Percentiles rank a stretch among this genome's conserved stretches.
phyloP scores from a whole-genome alignment of 2,113 vertebrate species.

The Potamarius usumacintae region DNA sequence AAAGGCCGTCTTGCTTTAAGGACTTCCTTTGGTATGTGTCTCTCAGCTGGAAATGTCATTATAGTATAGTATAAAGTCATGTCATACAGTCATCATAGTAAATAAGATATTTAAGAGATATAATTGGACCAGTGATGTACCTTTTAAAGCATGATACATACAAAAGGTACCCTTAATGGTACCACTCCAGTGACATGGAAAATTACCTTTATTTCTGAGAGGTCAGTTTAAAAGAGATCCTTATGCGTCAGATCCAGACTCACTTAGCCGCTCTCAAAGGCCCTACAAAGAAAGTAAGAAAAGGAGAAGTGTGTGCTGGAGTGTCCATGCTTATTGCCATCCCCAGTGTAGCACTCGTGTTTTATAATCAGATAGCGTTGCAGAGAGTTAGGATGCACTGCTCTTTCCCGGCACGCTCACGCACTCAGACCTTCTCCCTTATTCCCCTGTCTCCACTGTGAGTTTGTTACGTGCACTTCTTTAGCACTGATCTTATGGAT shows the following conservation, averaged over 20 bases:
- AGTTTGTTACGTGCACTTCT: slow-evolving; percentile 1
- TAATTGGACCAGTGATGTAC: background rate
- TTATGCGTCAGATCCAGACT: background rate
- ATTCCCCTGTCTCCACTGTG: background rate
- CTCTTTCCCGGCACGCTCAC: slow-evolving; percentile 11
- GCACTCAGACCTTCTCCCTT: background rate
- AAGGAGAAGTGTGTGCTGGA: background rate
- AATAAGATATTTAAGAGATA: background rate
- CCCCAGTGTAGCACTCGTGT: slow-evolving; percentile 58
- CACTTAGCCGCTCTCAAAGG: too few species aligned
- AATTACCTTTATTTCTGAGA: background rate
- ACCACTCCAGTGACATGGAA: background rate
- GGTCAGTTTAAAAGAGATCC: background rate
- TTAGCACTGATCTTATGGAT: slow-evolving; percentile 6
- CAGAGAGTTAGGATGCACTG: slow-evolving; percentile 41
- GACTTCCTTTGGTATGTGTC: background rate
- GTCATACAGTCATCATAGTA: background rate
- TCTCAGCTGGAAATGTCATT: background rate
- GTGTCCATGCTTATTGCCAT: slow-evolving; percentile 22
- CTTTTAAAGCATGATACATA: background rate
- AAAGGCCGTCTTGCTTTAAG: too few species aligned
- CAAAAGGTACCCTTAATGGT: background rate
- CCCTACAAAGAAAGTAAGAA: background rate
- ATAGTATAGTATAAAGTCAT: background rate
- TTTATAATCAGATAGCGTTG: slow-evolving; percentile 60